Evolutionary conservation across 92 coral and sea anemone species (phyloP).

Genomic region (Galaxea fascicularis): DNA sequence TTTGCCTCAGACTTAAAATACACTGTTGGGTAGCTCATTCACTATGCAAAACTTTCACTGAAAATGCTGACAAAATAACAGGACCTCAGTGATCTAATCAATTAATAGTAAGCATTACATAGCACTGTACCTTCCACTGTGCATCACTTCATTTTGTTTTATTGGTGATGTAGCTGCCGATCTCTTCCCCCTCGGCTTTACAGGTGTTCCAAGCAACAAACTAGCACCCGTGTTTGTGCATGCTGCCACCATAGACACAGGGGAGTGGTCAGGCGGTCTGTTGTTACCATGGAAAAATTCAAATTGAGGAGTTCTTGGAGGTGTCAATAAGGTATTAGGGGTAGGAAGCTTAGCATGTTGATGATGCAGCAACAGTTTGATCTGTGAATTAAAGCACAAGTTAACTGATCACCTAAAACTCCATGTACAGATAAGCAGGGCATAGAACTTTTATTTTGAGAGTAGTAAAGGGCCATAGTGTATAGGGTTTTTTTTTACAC

Average conservation of each 20-base stretch:
- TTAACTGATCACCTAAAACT: neutral
- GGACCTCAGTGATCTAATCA: too few relatives aligned
- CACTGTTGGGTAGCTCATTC: too few relatives aligned
- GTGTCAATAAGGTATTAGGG: slow-evolving; percentile 58
- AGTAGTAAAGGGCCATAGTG: too few relatives aligned
- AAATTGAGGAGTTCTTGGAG: slow-evolving; percentile 75
- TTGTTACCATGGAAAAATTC: slow-evolving; percentile 27
- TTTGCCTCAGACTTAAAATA: too few relatives aligned
- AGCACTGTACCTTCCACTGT: slow-evolving; percentile 21
- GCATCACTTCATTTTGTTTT: slow-evolving; percentile 27
- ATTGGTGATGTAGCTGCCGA: slow-evolving; percentile 85
- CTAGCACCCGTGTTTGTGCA: slow-evolving; percentile 91
- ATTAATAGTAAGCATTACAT: too few relatives aligned
- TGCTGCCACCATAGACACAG: slow-evolving; percentile 63
- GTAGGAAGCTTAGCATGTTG: slow-evolving; percentile 61
- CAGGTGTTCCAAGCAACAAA: slow-evolving; percentile 76
- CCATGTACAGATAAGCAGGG: neutral
- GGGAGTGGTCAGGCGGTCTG: slow-evolving; percentile 6
- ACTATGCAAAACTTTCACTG: too few relatives aligned
- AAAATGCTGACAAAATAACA: too few relatives aligned
- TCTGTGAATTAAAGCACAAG: slow-evolving; percentile 39
- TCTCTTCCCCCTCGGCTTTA: slow-evolving; percentile 45
- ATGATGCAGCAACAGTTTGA: slow-evolving; percentile 68
- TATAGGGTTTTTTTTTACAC: too few relatives aligned
- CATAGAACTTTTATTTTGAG: too few relatives aligned